Evolutionary conservation across 2,797 vertebrate species (phyloP), one percentile per base, ranked within the genome.

Genomic region (Sciaenops ocellatus): DNA sequence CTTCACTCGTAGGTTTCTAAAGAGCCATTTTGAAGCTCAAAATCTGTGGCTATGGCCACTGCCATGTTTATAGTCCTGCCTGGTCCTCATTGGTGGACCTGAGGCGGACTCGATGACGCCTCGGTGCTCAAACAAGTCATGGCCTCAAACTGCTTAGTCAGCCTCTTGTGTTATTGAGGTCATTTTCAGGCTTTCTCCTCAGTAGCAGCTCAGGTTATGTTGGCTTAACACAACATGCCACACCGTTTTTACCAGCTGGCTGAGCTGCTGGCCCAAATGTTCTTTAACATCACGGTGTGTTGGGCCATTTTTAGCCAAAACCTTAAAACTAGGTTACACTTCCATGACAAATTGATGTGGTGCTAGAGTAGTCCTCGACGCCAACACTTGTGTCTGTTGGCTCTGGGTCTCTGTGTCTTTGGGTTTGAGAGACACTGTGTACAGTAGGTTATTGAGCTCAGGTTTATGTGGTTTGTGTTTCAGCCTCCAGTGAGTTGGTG

Each of bases 251-350:
- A 71, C 68, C 57, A 42, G 67, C 79, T 75, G 72, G 44, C 86
- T 72, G 66, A 77, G 73, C 87, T 62, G 74, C 82, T 17, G 50
- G 34, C 70, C 69, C 73, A 60, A 52, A 61, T 65, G 59, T 82
- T 62, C 56, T 80, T 70, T 72, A 65, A 80, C 76, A 77, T 47
- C 70, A 44, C 60, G 62, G 63, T 60, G 71, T 46, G 64, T 82
- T 0, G 63, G 41, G 60, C 74, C 79, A 67, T 69, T 73, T 83
- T 86, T 69, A 83, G 63, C 55, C 74, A 70, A 87, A 85, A 67
- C 42, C 26, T 57, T 80, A 62, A 84, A 86, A 84, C 51, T 85
- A 61, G 83, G 84, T 83, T 87, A 81, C 22, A 28, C 73, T 76
- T 69, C 1, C 79, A 74, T 74, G 78, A 88, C 69, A 82, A 86